Conservation (phyloP, 2,888 invertebrate species). For the Pollenia labialis region DNA sequence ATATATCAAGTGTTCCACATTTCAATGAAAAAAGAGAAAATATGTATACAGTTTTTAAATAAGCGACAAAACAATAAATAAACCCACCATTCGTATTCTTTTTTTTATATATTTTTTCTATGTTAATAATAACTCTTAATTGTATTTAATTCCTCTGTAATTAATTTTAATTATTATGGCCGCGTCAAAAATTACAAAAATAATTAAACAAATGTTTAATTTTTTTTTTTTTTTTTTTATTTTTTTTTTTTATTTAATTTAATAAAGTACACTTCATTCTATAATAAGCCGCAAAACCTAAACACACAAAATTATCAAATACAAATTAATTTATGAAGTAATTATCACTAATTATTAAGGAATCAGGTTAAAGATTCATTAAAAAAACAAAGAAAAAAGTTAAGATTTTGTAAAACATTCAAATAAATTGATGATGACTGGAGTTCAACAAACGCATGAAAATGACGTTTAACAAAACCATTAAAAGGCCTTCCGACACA, state of each 20-base stretch:
- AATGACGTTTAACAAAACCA: too few species aligned
- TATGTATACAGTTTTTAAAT: neutral
- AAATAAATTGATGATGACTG: neutral
- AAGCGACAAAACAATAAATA: constrained; percentile 36
- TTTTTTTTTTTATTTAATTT: too few species aligned
- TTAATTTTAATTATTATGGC: constrained; percentile 48
- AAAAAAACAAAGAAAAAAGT: neutral
- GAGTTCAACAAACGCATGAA: neutral
- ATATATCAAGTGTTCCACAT: constrained; percentile 46
- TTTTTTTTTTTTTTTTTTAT: too few species aligned
- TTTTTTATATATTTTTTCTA: neutral
- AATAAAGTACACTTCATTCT: too few species aligned
- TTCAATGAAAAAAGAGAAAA: neutral
- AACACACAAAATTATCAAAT: constrained; percentile 10
- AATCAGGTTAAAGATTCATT: constrained; percentile 20
- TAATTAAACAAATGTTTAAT: constrained; percentile 42
- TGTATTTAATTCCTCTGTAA: constrained; percentile 51
- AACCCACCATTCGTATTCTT: constrained; percentile 28
- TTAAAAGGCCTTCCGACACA: too few species aligned
- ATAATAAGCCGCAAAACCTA: constrained; percentile 44
- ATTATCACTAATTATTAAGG: constrained; percentile 41
- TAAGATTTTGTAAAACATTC: constrained; percentile 20
- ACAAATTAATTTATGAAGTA: constrained; percentile 36
- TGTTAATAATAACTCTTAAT: constrained; percentile 48
- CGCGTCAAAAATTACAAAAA: neutral